Evolutionary conservation across 1,140 invertebrate genomes (phyloP), one percentile per base, ranked within the genome.

Genomic region (Drosophila nigromelanica): DNA sequence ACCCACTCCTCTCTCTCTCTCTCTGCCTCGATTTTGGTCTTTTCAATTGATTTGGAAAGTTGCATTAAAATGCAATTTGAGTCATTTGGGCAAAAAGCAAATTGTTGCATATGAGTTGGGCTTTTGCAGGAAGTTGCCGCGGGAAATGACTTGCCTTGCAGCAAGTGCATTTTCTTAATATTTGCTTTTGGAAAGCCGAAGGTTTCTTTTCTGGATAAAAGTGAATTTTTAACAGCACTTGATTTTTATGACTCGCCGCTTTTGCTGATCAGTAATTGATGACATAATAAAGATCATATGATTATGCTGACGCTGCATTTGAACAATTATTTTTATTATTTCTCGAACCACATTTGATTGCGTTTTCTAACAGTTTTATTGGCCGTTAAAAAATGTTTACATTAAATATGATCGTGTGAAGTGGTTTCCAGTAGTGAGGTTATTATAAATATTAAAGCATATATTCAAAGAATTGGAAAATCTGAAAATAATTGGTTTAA

Each of bases 31-130:
- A 37, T 54, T 68, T 68, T 56, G 45, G 21, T 8, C 33, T 48
- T 15, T 35, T 64, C 61, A 89, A 85, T 80, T 85, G 85, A 89
- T 89, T 89, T 85, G 70, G 83, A 89, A 89, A 89, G 85, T 89
- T 89, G 76, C 80, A 89, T 89, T 85, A 89, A 89, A 89, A 83
- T 85, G 80, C 80, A 89, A 89, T 89, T 83, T 87, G 75, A 82
- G 78, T 33, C 37, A 52, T 76, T 55, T 50, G 43, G 40, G 30
- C 14, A 40, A 47, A 18, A 48, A 27, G 37, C 54, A 52, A 58
- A 58, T 50, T 55, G 51, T 35, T 59, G 30, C 18, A 52, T 56
- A 48, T 40, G 45, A 60, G 59, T 66, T 27, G 40, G 37, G 18
- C 55, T 18, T 40, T 24, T 42, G 43, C 70, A 60, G 70, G 69